Evolutionary conservation across 2,888 invertebrate species (phyloP).

Genomic region (Athalia rosae): DNA sequence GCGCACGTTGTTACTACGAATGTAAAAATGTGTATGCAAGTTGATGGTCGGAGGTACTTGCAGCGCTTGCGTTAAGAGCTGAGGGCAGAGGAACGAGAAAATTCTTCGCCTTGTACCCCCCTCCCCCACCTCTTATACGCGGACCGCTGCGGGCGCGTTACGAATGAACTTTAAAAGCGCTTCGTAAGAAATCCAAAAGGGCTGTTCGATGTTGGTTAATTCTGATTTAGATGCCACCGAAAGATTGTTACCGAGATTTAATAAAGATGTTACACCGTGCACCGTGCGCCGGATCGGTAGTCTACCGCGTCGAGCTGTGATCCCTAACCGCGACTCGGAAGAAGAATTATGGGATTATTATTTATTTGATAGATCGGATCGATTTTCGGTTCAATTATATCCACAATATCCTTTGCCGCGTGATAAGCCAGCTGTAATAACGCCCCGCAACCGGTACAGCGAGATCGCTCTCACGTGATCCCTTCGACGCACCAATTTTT

Average conservation of each 20-base stretch:
- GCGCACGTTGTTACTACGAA: slow-evolving; percentile 1
- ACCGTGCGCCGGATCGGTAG: neutral
- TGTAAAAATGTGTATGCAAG: neutral
- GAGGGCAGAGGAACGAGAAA: too few relatives aligned
- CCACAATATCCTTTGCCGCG: slow-evolving; percentile 14
- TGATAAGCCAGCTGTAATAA: neutral
- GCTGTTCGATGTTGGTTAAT: slow-evolving; percentile 40
- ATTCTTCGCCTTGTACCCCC: neutral
- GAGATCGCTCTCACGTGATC: too few relatives aligned
- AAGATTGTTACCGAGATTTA: slow-evolving; percentile 41
- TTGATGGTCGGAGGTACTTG: neutral
- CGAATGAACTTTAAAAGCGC: slow-evolving; percentile 18
- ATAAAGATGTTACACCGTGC: slow-evolving; percentile 34
- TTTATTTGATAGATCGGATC: slow-evolving; percentile 39
- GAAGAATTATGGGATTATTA: slow-evolving; percentile 43
- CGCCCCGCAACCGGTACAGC: neutral
- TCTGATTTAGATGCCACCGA: slow-evolving; percentile 43
- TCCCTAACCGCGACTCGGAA: too few relatives aligned
- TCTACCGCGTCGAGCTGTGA: too few relatives aligned
- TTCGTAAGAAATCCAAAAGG: slow-evolving; percentile 33
- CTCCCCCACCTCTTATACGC: too few relatives aligned
- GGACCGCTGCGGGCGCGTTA: slow-evolving; percentile 21
- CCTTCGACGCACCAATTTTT: too few relatives aligned
- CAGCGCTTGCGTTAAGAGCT: too few relatives aligned
- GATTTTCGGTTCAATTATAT: slow-evolving; percentile 42